phyloP scores from a whole-genome alignment of 64 coral and sea anemone genomes.

The Pocillopora verrucosa region DNA sequence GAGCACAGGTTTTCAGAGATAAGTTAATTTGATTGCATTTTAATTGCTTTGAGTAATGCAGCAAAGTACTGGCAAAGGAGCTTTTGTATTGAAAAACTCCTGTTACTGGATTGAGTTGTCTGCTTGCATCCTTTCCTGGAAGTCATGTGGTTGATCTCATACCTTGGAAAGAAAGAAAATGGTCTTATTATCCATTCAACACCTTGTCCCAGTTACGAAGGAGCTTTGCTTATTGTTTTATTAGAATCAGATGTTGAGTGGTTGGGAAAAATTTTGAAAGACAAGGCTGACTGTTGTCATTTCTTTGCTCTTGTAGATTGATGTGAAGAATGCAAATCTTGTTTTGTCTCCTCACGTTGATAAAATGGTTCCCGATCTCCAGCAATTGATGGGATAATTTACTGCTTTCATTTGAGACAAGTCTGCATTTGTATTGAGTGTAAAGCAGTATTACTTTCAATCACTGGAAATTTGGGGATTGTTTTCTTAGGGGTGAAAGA shows the following conservation, averaged over 20 bases:
- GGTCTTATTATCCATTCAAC: slow-evolving; percentile 59
- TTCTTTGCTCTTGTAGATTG: background rate
- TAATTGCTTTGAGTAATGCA: background rate
- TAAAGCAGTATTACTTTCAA: background rate
- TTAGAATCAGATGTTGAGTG: background rate
- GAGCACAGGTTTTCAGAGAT: background rate
- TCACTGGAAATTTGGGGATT: slow-evolving; percentile 9
- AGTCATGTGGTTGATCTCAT: slow-evolving; percentile 84
- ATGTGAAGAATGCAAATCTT: background rate
- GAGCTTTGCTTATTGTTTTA: background rate
- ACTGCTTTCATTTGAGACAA: slow-evolving; percentile 5
- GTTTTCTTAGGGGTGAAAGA: slow-evolving; percentile 7
- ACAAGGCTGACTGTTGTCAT: background rate
- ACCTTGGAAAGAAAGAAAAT: slow-evolving; percentile 69
- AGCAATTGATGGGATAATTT: background rate
- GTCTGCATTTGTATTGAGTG: background rate
- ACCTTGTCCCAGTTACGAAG: slow-evolving; percentile 47
- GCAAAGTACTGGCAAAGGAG: background rate
- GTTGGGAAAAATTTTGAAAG: background rate
- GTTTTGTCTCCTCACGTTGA: slow-evolving; percentile 23
- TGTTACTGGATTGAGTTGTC: slow-evolving; percentile 45
- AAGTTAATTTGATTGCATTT: background rate
- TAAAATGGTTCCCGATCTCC: background rate
- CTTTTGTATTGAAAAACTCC: slow-evolving; percentile 5
- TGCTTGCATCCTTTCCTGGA: slow-evolving; percentile 65